These are phyloP conservation scores for Philaethria dido DNA, from an alignment of 2,888 invertebrate species.

Conservation along the genomic window DNA sequence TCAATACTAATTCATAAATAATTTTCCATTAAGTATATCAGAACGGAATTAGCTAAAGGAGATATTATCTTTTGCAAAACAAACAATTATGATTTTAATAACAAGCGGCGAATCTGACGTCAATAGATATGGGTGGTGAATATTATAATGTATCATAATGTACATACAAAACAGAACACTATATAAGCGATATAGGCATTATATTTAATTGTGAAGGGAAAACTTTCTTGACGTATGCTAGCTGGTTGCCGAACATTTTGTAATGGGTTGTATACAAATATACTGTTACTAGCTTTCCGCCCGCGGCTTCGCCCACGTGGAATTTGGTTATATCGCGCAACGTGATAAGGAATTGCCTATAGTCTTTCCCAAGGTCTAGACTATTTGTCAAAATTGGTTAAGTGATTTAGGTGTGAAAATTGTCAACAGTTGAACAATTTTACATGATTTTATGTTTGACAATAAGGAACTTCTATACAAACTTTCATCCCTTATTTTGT, in stretches of 20 bases:
- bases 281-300: too few species aligned
- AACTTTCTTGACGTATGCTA: not conserved
- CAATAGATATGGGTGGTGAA: slow-evolving; percentile 26
- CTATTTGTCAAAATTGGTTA: too few species aligned
- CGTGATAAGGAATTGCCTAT: too few species aligned
- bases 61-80: slow-evolving; percentile 25
- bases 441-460: too few species aligned
- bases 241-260: not conserved
- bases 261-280: not conserved
- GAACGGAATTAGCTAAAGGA: slow-evolving; percentile 6
- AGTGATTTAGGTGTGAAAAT: too few species aligned
- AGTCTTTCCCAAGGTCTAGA: too few species aligned
- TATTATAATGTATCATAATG: not conserved
- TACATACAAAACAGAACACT: slow-evolving; percentile 2
- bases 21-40: not conserved
- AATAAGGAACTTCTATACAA: too few species aligned
- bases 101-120: slow-evolving; percentile 33
- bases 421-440: too few species aligned
- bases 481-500: too few species aligned
- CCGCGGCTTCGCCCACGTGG: too few species aligned
- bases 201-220: not conserved
- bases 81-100: slow-evolving; percentile 33
- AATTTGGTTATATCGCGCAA: too few species aligned
- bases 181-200: not conserved
- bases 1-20: not conserved